Conservation (phyloP, 2,113 vertebrate genomes). For the Equus quagga region DNA sequence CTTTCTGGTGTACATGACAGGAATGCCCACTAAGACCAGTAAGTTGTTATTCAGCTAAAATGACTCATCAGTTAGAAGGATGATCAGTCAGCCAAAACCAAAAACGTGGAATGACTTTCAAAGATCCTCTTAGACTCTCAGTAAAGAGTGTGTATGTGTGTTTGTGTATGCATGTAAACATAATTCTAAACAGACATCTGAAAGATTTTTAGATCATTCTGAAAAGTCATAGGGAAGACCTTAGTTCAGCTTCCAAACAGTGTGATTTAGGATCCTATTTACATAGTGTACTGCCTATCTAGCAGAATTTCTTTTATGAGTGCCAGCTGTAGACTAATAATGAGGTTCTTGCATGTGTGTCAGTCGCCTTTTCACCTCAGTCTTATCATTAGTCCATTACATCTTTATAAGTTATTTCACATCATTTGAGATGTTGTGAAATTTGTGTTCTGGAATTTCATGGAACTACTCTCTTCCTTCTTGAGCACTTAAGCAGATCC, state of each 20-base stretch:
- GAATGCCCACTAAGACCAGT: not conserved
- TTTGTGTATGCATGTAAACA: not conserved
- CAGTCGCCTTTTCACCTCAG: not conserved
- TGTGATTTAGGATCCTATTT: not conserved
- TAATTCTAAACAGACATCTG: not conserved
- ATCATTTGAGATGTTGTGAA: not conserved
- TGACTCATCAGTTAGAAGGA: not conserved
- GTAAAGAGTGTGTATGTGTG: not conserved
- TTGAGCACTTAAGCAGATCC: not conserved
- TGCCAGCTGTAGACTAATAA: not conserved
- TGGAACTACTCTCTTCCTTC: not conserved
- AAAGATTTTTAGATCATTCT: not conserved
- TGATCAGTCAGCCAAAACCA: not conserved
- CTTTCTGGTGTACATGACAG: not conserved
- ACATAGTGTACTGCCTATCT: not conserved
- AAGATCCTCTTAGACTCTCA: not conserved
- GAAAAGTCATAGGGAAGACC: not conserved
- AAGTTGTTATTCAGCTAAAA: not conserved
- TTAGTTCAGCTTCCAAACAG: not conserved
- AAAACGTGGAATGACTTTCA: not conserved
- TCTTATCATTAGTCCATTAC: not conserved
- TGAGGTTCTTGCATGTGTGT: not conserved
- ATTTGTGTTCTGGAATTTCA: not conserved
- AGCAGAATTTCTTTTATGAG: slow-evolving; percentile 1
- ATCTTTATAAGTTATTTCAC: not conserved